Evolutionary conservation across 2,888 invertebrate genomes (phyloP).

Genomic region (Mesorhabditis belari): DNA sequence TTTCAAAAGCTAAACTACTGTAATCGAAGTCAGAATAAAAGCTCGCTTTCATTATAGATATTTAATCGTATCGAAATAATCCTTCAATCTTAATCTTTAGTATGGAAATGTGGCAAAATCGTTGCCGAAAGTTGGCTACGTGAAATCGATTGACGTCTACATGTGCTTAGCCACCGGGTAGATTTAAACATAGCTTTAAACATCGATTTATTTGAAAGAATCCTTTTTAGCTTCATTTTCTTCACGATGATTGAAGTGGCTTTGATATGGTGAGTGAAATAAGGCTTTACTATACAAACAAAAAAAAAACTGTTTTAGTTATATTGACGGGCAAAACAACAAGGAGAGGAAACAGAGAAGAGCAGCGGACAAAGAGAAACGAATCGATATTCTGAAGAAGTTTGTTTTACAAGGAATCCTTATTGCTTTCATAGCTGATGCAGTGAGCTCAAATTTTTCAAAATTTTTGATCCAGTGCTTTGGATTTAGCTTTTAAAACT

Average conservation of each 20-base stretch:
- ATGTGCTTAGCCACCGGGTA: constrained; percentile 44
- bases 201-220: background rate
- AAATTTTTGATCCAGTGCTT: too few relatives aligned
- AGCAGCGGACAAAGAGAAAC: constrained; percentile 23
- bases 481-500: too few relatives aligned
- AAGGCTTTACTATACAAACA: constrained; percentile 2
- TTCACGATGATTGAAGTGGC: constrained; percentile 49
- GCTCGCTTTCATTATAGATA: background rate
- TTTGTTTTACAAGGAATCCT: background rate
- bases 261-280: constrained; percentile 30
- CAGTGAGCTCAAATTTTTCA: too few relatives aligned
- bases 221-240: constrained; percentile 37
- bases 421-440: too few relatives aligned
- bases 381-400: constrained; percentile 18
- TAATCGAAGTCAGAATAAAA: constrained; percentile 1
- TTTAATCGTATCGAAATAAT: background rate
- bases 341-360: constrained; percentile 20
- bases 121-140: constrained; percentile 47
- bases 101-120: constrained; percentile 48
- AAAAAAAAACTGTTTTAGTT: constrained; percentile 8
- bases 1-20: background rate
- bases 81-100: constrained; percentile 18
- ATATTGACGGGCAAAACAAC: constrained; percentile 31
- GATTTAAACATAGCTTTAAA: background rate
- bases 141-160: constrained; percentile 49